Percentiles rank a stretch among this genome's conserved stretches.
Conservation (phyloP, 2,113 vertebrate species). For the Salvator merianae region DNA sequence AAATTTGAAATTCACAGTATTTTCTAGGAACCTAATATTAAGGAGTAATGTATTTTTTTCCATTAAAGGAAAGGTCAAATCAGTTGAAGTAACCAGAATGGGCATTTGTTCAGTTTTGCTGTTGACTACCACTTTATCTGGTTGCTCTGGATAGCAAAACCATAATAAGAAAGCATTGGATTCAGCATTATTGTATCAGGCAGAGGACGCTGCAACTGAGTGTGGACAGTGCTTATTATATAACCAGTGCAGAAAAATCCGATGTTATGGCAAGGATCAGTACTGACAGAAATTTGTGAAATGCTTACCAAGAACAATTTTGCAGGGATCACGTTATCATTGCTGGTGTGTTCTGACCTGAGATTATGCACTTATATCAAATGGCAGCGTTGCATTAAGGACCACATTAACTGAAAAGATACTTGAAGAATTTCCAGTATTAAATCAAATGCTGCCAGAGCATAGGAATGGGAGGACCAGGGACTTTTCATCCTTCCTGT, state of each 20-base stretch:
- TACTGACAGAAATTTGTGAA: neutral
- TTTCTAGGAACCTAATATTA: no score
- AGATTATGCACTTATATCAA: no score
- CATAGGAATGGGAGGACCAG: neutral
- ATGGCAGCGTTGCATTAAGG: neutral
- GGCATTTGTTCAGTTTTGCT: slow-evolving; percentile 43
- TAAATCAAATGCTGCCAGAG: no score
- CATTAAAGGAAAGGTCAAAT: no score
- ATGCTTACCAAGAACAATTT: slow-evolving; percentile 10
- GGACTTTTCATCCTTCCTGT: neutral
- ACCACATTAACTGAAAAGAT: no score
- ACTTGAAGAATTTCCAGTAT: no score
- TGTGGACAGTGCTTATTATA: neutral
- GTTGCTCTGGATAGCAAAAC: no score
- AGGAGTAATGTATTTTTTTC: no score
- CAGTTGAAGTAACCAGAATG: no score
- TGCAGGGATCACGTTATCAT: neutral
- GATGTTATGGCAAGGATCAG: neutral
- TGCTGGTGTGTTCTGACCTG: neutral
- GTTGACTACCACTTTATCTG: slow-evolving; percentile 20
- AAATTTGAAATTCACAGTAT: no score
- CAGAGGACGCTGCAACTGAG: slow-evolving; percentile 14
- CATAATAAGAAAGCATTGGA: no score
- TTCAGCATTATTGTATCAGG: neutral
- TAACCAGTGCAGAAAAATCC: neutral